Base-by-base conservation (phyloP, 2,888 invertebrate genomes). In the Sinohyriopsis cumingii region DNA sequence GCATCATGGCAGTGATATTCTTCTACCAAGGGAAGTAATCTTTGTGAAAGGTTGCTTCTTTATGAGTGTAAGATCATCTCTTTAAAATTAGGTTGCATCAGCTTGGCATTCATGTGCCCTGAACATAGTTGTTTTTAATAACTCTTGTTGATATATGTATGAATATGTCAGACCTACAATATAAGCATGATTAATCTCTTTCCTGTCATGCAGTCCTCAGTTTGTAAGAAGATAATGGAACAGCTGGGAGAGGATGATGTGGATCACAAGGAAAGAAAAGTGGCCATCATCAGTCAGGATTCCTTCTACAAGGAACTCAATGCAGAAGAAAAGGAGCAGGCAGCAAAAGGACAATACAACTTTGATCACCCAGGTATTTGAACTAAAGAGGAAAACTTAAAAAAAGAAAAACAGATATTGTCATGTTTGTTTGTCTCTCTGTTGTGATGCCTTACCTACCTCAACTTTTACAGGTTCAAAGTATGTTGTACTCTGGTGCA, bases 211-310 rank as follows among this genome's bases (percentile, higher is more conserved):
- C 89, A 97, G 96, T 96, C 97, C n/a, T 97, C 99, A 78, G 99
- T 99, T 82, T 99, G 99, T 90, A 95, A 95, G 85, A 94, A 96
- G 81, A 99, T 99, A 76, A 97, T 99, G 95, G 96, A 98, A 87
- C 95, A 96, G 89, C 92, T 99, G 18, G 97, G 97, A 0, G 96
- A 98, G 90, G 77, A 83, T 62, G 83, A 84, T 28, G 82, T 87
- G 28, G 85, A 87, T 83, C 95, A 96, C 80, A 93, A 94, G 63
- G 94, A 96, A 87, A 92, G 97, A 68, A 94, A 96, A 87, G 98
- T 99, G 3, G 96, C 96, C 55, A 95, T 96, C 85, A 96, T 99
- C 88, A 96, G 97, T 75, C 97, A 98, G 89, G 99, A 99, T 88
- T 96, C 97, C 69, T 99, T 99, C 91, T 99, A 99, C 91, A 93